These are phyloP conservation scores for Andrena camellia DNA, from an alignment of 2,888 invertebrate species.

Conservation along the genomic window DNA sequence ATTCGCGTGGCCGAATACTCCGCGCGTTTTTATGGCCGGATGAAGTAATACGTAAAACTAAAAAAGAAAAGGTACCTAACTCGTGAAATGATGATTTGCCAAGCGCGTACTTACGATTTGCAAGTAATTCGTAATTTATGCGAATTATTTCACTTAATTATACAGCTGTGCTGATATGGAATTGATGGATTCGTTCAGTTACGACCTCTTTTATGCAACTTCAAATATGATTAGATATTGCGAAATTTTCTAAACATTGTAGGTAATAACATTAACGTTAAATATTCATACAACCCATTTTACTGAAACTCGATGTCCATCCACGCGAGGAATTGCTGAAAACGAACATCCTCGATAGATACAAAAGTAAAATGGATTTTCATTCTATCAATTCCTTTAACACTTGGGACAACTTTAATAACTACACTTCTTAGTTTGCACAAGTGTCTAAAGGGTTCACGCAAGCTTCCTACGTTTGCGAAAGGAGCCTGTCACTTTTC, in stretches of 20 bases:
- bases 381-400: no score
- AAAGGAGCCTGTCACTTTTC: background rate
- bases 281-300: background rate
- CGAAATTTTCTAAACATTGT: background rate
- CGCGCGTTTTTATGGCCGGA: background rate
- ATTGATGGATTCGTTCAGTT: background rate
- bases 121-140: conserved; percentile 1
- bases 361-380: no score
- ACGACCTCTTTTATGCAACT: background rate
- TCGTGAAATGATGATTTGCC: background rate
- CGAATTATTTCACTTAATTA: conserved; percentile 4
- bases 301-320: background rate
- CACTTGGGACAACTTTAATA: no score
- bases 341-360: no score
- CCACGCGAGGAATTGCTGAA: background rate
- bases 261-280: background rate
- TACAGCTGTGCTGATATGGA: background rate
- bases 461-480: background rate
- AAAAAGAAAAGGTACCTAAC: conserved; percentile 30
- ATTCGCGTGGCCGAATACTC: background rate
- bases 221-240: background rate
- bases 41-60: background rate
- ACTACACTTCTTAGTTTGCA: no score
- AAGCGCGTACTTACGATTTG: conserved; percentile 3
- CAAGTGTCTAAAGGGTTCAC: background rate